phyloP scores from a whole-genome alignment of 2,797 vertebrate genomes.

The Crocodylus rhombifer region DNA sequence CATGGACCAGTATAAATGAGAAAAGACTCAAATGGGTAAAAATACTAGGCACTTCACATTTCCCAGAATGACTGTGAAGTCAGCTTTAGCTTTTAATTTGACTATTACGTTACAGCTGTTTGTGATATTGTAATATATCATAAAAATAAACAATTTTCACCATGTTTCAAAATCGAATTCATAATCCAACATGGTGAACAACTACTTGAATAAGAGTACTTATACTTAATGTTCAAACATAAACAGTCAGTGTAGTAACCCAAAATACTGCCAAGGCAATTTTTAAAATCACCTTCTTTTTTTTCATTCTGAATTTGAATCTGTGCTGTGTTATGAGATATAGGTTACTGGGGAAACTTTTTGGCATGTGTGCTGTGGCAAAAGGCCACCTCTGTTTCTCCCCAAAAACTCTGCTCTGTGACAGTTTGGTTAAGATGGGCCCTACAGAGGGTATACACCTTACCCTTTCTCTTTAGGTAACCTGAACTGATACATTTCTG shows the following conservation, averaged over 20 bases:
- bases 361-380: no score
- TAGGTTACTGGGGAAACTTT: no score
- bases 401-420: no score
- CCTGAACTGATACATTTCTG: no score
- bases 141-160: not conserved
- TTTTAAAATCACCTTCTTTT: no score
- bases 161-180: conserved; percentile 35
- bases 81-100: conserved; percentile 33
- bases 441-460: no score
- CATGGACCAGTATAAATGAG: not conserved
- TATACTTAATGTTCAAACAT: conserved; percentile 4
- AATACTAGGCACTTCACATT: not conserved
- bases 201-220: conserved; percentile 12
- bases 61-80: not conserved
- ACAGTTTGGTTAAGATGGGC: no score
- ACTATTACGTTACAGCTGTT: conserved; percentile 21
- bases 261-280: not conserved
- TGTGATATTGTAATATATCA: not conserved
- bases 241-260: conserved; percentile 23
- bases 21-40: not conserved
- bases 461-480: no score
- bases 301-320: no score
- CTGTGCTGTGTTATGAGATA: no score
- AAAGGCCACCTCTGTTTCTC: no score
- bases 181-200: conserved; percentile 39